These are phyloP conservation scores for Chitala chitala DNA, from an alignment of 2,113 vertebrate genomes.

Conservation along the genomic window DNA sequence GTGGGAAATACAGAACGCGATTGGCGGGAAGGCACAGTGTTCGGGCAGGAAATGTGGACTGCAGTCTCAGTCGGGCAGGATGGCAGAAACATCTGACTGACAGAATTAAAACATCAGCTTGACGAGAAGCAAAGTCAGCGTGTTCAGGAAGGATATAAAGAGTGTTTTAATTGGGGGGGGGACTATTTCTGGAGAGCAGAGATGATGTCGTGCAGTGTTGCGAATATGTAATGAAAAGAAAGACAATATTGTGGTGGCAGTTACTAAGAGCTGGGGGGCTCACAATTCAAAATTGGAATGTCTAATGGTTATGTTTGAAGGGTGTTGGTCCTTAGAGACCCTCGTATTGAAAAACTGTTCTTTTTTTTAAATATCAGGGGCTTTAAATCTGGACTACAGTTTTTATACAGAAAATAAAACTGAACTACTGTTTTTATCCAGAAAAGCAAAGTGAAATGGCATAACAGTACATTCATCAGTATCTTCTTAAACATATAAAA, in stretches of 20 bases:
- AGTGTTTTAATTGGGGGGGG: background rate
- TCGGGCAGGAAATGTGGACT: too few relatives aligned
- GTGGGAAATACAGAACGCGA: background rate
- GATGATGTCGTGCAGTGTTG: background rate
- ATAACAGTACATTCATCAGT: background rate
- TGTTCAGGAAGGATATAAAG: background rate
- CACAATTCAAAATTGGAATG: too few relatives aligned
- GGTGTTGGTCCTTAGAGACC: too few relatives aligned
- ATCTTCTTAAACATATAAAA: background rate
- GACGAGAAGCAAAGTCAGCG: background rate
- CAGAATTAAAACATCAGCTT: background rate
- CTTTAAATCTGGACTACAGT: too few relatives aligned
- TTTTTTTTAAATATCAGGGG: too few relatives aligned
- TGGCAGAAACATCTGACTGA: too few relatives aligned
- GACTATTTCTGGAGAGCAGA: background rate
- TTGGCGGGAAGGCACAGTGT: background rate
- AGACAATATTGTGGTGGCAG: too few relatives aligned
- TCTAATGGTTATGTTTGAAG: too few relatives aligned
- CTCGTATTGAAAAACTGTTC: too few relatives aligned
- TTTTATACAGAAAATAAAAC: too few relatives aligned
- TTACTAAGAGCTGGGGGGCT: too few relatives aligned
- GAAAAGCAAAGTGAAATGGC: slow-evolving; percentile 1
- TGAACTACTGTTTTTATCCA: background rate
- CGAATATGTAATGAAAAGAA: too few relatives aligned
- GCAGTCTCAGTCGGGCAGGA: background rate